phyloP scores from a whole-genome alignment of 2,888 invertebrate genomes.

The Trachelus stipa region DNA sequence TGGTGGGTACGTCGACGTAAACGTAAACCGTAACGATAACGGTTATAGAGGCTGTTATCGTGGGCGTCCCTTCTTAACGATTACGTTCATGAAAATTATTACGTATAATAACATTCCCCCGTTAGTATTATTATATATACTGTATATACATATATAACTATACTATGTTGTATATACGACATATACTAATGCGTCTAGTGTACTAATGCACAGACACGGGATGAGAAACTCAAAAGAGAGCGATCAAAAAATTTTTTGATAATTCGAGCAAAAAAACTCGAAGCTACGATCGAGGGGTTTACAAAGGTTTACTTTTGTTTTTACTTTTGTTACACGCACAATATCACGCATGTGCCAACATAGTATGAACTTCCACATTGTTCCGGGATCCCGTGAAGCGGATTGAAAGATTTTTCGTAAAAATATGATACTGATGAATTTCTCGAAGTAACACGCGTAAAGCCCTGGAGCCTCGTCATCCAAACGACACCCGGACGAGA shows the following conservation, averaged over 20 bases:
- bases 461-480: neutral
- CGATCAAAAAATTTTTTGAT: neutral
- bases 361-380: neutral
- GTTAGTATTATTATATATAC: constrained; percentile 57
- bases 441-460: neutral
- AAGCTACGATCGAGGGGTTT: neutral
- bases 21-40: constrained; percentile 67
- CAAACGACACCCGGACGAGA: neutral
- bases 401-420: neutral
- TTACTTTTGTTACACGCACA: neutral
- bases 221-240: neutral
- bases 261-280: neutral
- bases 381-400: neutral
- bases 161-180: neutral
- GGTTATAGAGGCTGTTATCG: constrained; percentile 66
- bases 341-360: neutral
- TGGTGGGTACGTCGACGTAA: constrained; percentile 39
- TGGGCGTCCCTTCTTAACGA: constrained; percentile 65
- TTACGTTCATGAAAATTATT: constrained; percentile 66
- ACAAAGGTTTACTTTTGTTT: neutral
- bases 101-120: constrained; percentile 63
- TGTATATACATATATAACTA: neutral
- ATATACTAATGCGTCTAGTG: too few relatives aligned
- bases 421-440: too few relatives aligned
- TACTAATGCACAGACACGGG: neutral